Evolutionary conservation across 1,140 invertebrate genomes (phyloP), one percentile per base, ranked within the genome.

Genomic region (Heliconius nattereri): DNA sequence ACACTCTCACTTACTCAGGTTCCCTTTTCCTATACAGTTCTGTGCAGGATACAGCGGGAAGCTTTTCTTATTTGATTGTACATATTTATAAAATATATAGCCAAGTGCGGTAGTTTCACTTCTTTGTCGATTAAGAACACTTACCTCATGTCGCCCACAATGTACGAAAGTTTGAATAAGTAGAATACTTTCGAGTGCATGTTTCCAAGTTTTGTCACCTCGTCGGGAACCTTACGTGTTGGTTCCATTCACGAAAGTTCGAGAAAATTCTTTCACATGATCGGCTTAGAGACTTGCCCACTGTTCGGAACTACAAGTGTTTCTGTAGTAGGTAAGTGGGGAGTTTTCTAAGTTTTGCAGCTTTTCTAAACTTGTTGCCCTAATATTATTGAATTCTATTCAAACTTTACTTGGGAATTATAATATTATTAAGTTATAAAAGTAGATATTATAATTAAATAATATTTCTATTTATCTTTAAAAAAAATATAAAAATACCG

Each of bases 211-310:
- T 86, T 76, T 87, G 87, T 89, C 89, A 90, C 86, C 89, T 87
- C 84, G 85, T 87, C 84, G 78, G 80, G 83, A 85, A 85, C 87
- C 86, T 88, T 90, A 80, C 86, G 86, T 85, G 87, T 88, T 83
- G 77, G 83, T 87, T 86, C 90, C 86, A 92, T 91, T 92, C 87
- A 89, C 66, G 72, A 80, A 89, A 93, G 81, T 93, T 91, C 79
- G 81, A 83, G 85, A 87, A 84, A 71, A 85, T 91, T 92, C 90
- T 86, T 90, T 91, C 86, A 75, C 87, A 81, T 86, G 87, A 92
- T 90, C 91, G 91, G 90, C 90, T 93, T 93, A 92, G 88, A 86
- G 89, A 86, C 87, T 89, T 84, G 88, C 85, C 84, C 40, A 84
- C 83, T 83, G 77, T 85, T 85, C 83, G 54, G 83, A 88, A 89